A percentile compares a stretch with the other conserved stretches of the same genome.
Evolutionary conservation across 1,140 invertebrate species (phyloP).

Genomic region (Leptinotarsa defecta): DNA sequence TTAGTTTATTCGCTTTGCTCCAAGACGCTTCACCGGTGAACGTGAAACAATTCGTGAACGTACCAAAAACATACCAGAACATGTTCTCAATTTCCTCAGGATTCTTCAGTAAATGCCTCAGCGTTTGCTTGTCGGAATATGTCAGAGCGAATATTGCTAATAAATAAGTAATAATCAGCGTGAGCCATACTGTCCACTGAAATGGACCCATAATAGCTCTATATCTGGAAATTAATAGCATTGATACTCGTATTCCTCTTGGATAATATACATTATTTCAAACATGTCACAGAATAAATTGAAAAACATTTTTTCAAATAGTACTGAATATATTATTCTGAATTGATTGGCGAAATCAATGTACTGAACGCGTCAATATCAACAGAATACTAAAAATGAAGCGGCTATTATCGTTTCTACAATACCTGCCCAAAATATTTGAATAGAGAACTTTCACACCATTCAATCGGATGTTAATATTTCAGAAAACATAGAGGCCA

Average conservation of each 20-base stretch:
- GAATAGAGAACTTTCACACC: no score
- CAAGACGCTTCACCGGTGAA: conserved; percentile 71
- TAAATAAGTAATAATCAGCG: conserved; percentile 70
- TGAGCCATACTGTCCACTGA: conserved; percentile 75
- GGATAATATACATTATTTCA: not conserved
- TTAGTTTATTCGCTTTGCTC: conserved; percentile 68
- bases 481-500: no score
- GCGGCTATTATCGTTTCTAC: no score
- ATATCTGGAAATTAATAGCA: conserved; percentile 61
- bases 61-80: conserved; percentile 82
- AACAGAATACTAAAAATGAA: no score
- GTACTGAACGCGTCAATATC: no score
- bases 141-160: conserved; percentile 71
- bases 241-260: not conserved
- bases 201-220: conserved; percentile 81
- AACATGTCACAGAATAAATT: not conserved
- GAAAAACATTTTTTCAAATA: no score
- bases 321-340: no score
- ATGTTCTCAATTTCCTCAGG: conserved; percentile 73
- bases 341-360: no score
- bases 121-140: conserved; percentile 69
- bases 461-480: no score
- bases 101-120: conserved; percentile 66
- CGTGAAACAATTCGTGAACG: conserved; percentile 78
- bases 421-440: no score